Base-by-base conservation (phyloP, 1,140 invertebrate species). In the Paracyclopina nana region DNA sequence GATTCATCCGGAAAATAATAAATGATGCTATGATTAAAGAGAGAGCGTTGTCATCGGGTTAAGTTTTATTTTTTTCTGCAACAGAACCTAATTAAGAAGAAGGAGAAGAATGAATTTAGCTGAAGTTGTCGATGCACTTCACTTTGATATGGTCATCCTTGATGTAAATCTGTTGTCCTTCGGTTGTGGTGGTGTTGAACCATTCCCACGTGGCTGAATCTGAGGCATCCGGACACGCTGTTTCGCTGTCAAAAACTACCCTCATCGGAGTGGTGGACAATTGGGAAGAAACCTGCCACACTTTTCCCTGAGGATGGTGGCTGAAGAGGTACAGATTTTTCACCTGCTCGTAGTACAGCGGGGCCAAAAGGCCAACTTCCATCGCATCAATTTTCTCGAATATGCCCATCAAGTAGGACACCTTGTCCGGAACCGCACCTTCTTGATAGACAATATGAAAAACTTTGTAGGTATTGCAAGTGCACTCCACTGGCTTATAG, bases 211-310 rank as follows among this genome's bases (percentile, higher is more conserved):
- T 29, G 14, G 29, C 22, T 2, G 12, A 9, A 14, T 48, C 26
- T 6, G 20, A 27, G n/a, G n/a, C n/a, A 28, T 48, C 45, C 16
- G 45, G 45, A 48, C 45, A 48, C 14, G 45, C 24, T 28, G 24
- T 14, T n/a, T 27, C 24, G 26, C 14, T 16, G 25, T 11, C 12
- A 28, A 27, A 48, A n/a, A 28, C 26, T 14, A 11, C 45, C 29
- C 45, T 25, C 9, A 48, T n/a, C 8, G 45, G 45, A 11, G 45
- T 48, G 14, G 22, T 48, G 12, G 45, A 28, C 29, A 48, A 30
- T 27, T 25, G 26, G 26, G n/a, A 16, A 2, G 45, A 48, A 22
- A 48, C 25, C n/a, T 27, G 45, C 45, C 45, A 48, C 25, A 48
- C 45, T 5, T 22, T 14, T n/a, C 42, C 42, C 24, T 25, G 16